phyloP scores from a whole-genome alignment of 2,797 vertebrate genomes.

The Pangasius krempfi region DNA sequence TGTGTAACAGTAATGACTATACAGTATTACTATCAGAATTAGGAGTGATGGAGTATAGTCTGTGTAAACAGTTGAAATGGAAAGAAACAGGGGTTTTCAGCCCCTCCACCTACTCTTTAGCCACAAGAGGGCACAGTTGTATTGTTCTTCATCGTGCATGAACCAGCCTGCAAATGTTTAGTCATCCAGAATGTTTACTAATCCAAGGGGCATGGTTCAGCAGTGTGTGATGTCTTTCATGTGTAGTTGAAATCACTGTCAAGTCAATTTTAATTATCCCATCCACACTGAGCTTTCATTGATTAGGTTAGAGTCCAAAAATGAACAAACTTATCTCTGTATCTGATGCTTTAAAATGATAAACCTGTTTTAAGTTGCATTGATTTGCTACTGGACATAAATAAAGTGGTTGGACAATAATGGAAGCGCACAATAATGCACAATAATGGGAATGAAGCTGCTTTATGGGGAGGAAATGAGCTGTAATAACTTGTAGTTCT shows the following conservation, averaged over 20 bases:
- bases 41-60: background rate
- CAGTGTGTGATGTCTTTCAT: background rate
- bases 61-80: background rate
- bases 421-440: too few relatives aligned
- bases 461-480: background rate
- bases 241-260: background rate
- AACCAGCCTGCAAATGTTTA: too few relatives aligned
- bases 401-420: background rate
- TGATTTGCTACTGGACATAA: background rate
- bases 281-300: background rate
- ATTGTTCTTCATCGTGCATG: background rate
- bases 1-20: background rate
- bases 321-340: background rate
- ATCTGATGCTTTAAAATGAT: background rate
- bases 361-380: background rate
- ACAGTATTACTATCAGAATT: background rate
- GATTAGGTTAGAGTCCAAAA: background rate
- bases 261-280: background rate
- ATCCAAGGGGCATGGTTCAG: background rate
- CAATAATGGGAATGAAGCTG: background rate
- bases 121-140: conserved; percentile 5
- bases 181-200: background rate
- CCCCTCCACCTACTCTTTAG: background rate
- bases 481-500: background rate
- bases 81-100: background rate